Conservation (phyloP, 2,113 vertebrate species). For the Indicator indicator region DNA sequence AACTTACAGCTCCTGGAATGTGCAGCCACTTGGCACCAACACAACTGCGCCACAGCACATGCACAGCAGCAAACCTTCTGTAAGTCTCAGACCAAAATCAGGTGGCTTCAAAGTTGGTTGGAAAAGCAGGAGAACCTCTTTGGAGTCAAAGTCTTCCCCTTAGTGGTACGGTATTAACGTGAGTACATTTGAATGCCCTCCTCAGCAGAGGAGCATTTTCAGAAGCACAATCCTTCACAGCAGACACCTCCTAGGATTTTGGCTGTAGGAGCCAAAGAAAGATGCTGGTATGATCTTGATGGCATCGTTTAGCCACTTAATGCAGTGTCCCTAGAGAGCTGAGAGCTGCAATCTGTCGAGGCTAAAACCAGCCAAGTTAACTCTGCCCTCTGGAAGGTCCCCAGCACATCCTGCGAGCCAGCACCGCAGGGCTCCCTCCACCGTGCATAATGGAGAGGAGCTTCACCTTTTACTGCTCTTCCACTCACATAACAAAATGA, state of each 20-base stretch:
- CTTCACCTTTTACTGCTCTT: conserved; percentile 38
- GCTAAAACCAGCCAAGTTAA: background rate
- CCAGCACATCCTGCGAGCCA: fast-evolving
- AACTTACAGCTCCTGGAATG: background rate
- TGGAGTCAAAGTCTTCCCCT: background rate
- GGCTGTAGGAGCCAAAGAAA: background rate
- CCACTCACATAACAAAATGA: background rate
- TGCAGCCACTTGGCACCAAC: background rate
- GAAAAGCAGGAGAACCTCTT: background rate
- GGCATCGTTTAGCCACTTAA: background rate
- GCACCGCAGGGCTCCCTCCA: background rate
- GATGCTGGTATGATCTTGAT: background rate
- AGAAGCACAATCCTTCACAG: background rate
- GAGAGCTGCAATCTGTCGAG: background rate
- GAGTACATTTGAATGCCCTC: background rate
- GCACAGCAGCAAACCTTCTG: background rate
- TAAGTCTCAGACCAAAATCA: background rate
- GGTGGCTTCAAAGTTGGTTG: background rate
- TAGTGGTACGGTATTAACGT: fast-evolving
- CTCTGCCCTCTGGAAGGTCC: background rate
- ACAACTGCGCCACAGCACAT: fast-evolving
- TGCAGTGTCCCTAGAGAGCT: fast-evolving
- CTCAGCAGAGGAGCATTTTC: background rate
- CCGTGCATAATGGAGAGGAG: background rate
- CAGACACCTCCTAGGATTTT: background rate